A percentile compares a stretch with the other conserved stretches of the same genome.
These are phyloP conservation scores for Xestobium rufovillosum DNA, from an alignment of 2,888 invertebrate genomes.

Conservation along the genomic window DNA sequence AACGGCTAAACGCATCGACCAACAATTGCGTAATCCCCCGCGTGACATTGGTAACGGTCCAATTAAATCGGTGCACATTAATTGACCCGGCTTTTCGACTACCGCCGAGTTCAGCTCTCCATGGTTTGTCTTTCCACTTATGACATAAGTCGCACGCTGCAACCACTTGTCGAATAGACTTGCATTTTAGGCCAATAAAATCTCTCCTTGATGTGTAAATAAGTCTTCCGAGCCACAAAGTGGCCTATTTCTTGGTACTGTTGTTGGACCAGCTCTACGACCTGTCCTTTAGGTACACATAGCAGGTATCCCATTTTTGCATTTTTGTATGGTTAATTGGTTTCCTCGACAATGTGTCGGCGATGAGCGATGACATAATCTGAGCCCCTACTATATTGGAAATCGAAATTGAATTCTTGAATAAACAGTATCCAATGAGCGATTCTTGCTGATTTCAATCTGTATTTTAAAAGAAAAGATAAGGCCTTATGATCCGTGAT, in stretches of 20 bases:
- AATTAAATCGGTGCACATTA: conserved; percentile 10
- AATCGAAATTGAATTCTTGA: conserved; percentile 13
- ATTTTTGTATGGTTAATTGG: not conserved
- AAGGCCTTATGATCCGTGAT: conserved; percentile 12
- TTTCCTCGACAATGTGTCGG: conserved; percentile 7
- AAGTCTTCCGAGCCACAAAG: conserved; percentile 13
- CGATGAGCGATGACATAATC: conserved; percentile 13
- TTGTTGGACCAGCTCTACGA: conserved; percentile 3
- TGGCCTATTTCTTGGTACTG: conserved; percentile 12
- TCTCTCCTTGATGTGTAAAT: conserved; percentile 1
- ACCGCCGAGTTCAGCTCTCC: conserved; percentile 5
- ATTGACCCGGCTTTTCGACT: conserved; percentile 5
- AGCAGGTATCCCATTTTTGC: no score
- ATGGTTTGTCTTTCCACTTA: not conserved
- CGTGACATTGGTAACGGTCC: conserved; percentile 7
- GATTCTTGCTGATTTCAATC: conserved; percentile 4
- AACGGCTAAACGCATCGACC: conserved; percentile 14
- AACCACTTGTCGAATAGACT: conserved; percentile 8
- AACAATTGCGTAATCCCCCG: conserved; percentile 10
- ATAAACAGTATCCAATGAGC: conserved; percentile 10
- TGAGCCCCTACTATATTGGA: conserved; percentile 11
- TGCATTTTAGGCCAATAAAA: conserved; percentile 9
- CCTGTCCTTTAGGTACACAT: conserved; percentile 5
- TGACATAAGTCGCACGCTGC: conserved; percentile 9
- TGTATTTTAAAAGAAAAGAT: conserved; percentile 6